Conservation (phyloP, 2,113 vertebrate genomes). For the Silurus meridionalis region DNA sequence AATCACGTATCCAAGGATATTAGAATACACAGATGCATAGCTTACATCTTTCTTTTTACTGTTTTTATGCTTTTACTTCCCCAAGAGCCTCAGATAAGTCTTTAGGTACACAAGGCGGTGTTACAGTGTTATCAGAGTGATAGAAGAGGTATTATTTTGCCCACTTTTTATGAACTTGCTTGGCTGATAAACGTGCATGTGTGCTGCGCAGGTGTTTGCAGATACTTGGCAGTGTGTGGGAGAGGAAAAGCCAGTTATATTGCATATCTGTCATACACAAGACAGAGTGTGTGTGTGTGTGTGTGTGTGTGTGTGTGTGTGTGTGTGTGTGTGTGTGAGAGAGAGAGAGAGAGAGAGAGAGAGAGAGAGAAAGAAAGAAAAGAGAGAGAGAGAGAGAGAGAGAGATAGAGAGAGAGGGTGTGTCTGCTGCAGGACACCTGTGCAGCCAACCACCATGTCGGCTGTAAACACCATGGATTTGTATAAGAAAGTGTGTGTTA, state of each 20-base stretch:
- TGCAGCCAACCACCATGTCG: slow-evolving; percentile 5
- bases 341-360: too few relatives aligned
- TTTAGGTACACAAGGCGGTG: slow-evolving; percentile 32
- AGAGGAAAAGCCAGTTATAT: slow-evolving; percentile 34
- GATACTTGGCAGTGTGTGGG: slow-evolving; percentile 26
- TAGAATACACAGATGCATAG: slow-evolving; percentile 8
- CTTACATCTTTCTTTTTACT: slow-evolving; percentile 39
- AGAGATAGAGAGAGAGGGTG: not conserved
- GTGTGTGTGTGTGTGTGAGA: too few relatives aligned
- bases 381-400: too few relatives aligned
- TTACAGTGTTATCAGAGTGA: slow-evolving; percentile 33
- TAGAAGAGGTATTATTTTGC: slow-evolving; percentile 26
- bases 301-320: too few relatives aligned
- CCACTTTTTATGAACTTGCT: slow-evolving; percentile 37
- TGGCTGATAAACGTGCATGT: slow-evolving; percentile 31
- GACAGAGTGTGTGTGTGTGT: not conserved
- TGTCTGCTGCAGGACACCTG: slow-evolving; percentile 30
- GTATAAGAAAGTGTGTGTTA: not conserved
- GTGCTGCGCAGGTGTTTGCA: slow-evolving; percentile 41
- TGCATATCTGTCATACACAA: slow-evolving; percentile 25
- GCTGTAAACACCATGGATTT: slow-evolving; percentile 11
- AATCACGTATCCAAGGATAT: not conserved
- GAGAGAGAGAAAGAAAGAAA: not conserved
- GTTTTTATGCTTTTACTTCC: slow-evolving; percentile 39
- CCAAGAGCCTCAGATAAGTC: not conserved